These are phyloP conservation scores for Loripinus fragilis DNA, from an alignment of 2,888 invertebrate genomes.

Conservation along the genomic window DNA sequence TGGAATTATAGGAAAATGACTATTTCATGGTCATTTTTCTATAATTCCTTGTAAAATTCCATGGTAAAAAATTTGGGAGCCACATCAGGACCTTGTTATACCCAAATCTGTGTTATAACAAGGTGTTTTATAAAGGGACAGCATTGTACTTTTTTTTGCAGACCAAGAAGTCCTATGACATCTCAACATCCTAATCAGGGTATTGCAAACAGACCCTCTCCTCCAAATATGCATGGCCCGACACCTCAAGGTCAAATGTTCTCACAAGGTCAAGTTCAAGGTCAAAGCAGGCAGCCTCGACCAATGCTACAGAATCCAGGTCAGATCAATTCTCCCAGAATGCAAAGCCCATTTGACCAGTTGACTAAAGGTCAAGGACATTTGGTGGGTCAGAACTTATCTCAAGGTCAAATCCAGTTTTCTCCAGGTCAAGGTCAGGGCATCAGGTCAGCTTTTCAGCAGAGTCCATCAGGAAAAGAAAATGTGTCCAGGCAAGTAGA, in stretches of 20 bases:
- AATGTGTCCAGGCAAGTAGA: constrained; percentile 20
- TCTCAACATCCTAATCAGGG: constrained; percentile 25
- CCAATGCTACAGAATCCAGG: constrained; percentile 2
- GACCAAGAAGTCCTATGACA: constrained; percentile 41
- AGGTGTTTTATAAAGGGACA: too few species aligned
- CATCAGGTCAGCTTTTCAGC: constrained; percentile 21
- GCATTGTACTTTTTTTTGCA: too few species aligned
- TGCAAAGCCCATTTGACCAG: background rate
- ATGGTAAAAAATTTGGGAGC: too few species aligned
- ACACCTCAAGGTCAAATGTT: constrained; percentile 41
- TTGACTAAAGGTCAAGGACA: constrained; percentile 3
- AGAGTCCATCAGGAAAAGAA: constrained; percentile 25
- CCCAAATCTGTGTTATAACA: too few species aligned
- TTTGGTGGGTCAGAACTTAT: constrained; percentile 21
- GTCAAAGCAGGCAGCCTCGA: constrained; percentile 28
- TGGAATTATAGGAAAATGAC: too few species aligned
- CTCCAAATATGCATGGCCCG: constrained; percentile 17
- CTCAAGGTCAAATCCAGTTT: constrained; percentile 36
- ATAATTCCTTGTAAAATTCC: too few species aligned
- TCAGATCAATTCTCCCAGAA: background rate
- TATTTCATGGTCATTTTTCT: too few species aligned
- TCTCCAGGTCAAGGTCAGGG: constrained; percentile 28
- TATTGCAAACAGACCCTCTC: constrained; percentile 13
- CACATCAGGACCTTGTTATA: too few species aligned
- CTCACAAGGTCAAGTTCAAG: constrained; percentile 25